Conservation (phyloP, 2,888 invertebrate genomes). For the Erebia ligea region DNA sequence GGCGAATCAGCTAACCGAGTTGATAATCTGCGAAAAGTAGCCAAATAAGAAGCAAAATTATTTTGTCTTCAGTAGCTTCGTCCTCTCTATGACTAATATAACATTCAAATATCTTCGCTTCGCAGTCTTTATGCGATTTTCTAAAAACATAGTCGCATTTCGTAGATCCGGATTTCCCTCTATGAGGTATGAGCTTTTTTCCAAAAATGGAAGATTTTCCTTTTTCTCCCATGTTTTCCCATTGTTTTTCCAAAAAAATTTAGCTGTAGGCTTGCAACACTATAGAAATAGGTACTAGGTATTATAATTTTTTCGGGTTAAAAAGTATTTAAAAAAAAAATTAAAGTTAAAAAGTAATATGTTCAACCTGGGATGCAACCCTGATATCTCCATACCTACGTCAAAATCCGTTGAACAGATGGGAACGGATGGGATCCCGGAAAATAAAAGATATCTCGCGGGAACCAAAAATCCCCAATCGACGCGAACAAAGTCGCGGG, state of each 20-base stretch:
- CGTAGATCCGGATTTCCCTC: conserved; percentile 9
- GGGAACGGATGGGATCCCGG: no score
- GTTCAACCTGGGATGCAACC: no score
- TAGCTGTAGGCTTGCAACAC: neutral
- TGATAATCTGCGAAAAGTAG: neutral
- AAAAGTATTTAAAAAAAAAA: no score
- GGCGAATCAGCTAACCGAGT: no score
- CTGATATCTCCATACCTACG: no score
- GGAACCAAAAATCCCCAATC: neutral
- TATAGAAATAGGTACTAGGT: neutral
- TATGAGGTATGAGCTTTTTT: conserved; percentile 2
- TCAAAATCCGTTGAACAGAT: no score
- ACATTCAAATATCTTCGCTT: neutral
- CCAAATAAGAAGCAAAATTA: neutral
- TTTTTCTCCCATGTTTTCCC: neutral
- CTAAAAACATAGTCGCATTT: conserved; percentile 20
- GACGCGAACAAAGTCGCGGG: no score
- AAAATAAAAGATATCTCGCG: no score
- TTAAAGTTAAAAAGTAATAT: no score
- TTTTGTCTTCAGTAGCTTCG: neutral
- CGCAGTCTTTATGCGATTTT: conserved; percentile 26
- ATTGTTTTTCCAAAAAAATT: conserved; percentile 8
- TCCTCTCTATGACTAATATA: conserved; percentile 5
- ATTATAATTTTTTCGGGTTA: no score
- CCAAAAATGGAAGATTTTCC: conserved; percentile 3